Conservation (phyloP, 2,113 vertebrate genomes). For the Protobothrops mucrosquamatus region DNA sequence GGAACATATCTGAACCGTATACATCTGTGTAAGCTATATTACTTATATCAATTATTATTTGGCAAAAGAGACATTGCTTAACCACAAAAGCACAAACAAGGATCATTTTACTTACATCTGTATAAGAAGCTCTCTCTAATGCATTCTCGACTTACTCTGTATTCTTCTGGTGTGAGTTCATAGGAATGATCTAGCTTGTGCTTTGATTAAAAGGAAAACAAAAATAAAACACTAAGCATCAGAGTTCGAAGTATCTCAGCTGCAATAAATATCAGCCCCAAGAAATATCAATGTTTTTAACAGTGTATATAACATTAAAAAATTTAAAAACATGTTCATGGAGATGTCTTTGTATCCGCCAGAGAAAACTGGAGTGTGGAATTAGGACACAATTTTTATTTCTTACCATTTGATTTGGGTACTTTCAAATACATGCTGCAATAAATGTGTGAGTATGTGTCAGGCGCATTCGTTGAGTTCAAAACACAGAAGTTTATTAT, state of each 20-base stretch:
- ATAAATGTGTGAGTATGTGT: not conserved
- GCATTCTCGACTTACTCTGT: slow-evolving; percentile 81
- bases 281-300: not conserved
- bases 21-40: not conserved
- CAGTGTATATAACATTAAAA: not conserved
- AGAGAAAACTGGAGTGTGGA: not conserved
- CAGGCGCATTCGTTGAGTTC: too few relatives aligned
- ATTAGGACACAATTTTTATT: not conserved
- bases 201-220: slow-evolving; percentile 59
- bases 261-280: not conserved
- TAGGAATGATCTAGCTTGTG: slow-evolving; percentile 67
- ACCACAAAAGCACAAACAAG: not conserved
- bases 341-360: not conserved
- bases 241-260: not conserved
- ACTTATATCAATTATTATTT: not conserved
- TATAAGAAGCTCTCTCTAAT: slow-evolving; percentile 85
- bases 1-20: not conserved
- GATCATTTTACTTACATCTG: slow-evolving; percentile 79
- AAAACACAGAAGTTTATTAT: too few relatives aligned
- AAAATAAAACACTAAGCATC: not conserved
- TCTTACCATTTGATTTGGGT: not conserved
- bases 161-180: slow-evolving; percentile 85
- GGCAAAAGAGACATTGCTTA: not conserved
- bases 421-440: not conserved
- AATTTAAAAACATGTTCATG: not conserved